Evolutionary conservation across 2,888 invertebrate genomes (phyloP).

Genomic region (Halocaridina rubra): DNA sequence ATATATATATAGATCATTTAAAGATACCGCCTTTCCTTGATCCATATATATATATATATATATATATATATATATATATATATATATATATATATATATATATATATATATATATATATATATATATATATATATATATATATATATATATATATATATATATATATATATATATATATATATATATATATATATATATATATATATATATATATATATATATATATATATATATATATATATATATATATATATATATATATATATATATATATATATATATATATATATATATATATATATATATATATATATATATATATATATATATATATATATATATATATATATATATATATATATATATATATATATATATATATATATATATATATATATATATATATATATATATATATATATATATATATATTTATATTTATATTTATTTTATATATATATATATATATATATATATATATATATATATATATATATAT

Average conservation of each 20-base stretch:
- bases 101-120: not conserved
- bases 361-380: not conserved
- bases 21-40: no score
- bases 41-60: not conserved
- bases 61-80: not conserved
- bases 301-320: not conserved
- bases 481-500: no score
- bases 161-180: not conserved
- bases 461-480: no score
- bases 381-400: not conserved
- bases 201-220: not conserved
- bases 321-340: not conserved
- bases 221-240: not conserved
- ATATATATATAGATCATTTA: no score
- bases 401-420: not conserved
- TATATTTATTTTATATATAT: no score
- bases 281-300: not conserved
- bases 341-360: not conserved
- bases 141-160: not conserved
- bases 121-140: not conserved
- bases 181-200: not conserved
- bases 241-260: not conserved
- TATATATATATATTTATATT: not conserved
- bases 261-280: not conserved
- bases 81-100: not conserved